Conservation (phyloP, 1,140 invertebrate genomes). For the Homalodisca vitripennis region DNA sequence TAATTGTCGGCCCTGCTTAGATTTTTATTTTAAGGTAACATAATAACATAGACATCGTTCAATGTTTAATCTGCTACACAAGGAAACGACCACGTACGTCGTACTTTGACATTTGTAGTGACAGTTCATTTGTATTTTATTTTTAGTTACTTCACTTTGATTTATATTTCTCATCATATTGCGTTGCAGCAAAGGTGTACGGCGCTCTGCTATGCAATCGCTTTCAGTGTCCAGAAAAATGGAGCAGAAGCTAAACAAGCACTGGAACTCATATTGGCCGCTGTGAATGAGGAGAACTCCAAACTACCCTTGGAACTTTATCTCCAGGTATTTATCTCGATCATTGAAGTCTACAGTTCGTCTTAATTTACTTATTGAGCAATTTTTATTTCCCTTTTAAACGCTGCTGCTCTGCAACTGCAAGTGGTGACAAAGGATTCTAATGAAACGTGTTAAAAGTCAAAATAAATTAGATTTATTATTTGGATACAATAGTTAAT, state of each 20-base stretch:
- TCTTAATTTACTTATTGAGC: not conserved
- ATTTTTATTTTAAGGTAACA: no score
- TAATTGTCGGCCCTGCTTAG: no score
- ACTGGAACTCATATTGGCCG: slow-evolving; percentile 27
- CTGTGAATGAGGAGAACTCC: slow-evolving; percentile 22
- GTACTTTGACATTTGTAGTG: not conserved
- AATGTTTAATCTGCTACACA: no score
- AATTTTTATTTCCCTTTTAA: not conserved
- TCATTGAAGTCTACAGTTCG: not conserved
- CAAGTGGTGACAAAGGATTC: not conserved
- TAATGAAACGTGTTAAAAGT: not conserved
- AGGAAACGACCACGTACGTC: no score
- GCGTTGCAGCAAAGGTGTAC: slow-evolving; percentile 43
- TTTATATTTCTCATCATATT: no score
- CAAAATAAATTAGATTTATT: no score
- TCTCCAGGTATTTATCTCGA: slow-evolving; percentile 24
- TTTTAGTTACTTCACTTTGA: no score
- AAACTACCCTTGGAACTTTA: slow-evolving; percentile 33
- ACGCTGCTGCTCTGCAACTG: not conserved
- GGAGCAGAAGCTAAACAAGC: slow-evolving; percentile 21
- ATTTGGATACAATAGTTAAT: no score
- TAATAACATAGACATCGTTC: no score
- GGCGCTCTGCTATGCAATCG: slow-evolving; percentile 46
- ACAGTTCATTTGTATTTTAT: no score
- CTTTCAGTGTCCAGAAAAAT: slow-evolving; percentile 39